A percentile compares a stretch with the other conserved stretches of the same genome.
These are phyloP conservation scores for Coenonympha arcania DNA, from an alignment of 2,888 invertebrate species.

Conservation along the genomic window DNA sequence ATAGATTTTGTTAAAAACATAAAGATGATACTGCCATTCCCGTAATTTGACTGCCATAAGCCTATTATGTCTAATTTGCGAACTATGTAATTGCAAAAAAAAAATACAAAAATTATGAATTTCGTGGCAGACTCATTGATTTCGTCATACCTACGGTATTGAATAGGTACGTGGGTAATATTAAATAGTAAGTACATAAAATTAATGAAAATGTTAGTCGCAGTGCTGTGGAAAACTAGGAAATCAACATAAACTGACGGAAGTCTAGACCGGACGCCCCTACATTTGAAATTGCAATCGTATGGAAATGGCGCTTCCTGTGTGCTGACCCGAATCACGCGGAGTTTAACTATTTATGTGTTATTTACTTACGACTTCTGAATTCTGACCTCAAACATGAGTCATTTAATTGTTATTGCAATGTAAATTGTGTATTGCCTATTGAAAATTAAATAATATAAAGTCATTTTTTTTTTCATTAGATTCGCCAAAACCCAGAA, in stretches of 20 bases:
- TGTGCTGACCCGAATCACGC: conserved; percentile 35
- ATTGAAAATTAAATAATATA: too few species aligned
- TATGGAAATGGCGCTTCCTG: conserved; percentile 59
- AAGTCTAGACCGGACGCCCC: conserved; percentile 48
- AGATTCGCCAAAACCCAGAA: too few species aligned
- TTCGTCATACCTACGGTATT: too few species aligned
- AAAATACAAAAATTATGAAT: too few species aligned
- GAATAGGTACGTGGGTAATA: too few species aligned
- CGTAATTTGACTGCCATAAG: too few species aligned
- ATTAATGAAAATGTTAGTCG: conserved; percentile 31
- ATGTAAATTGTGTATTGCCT: background rate
- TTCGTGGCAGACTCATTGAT: too few species aligned
- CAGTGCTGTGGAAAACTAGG: conserved; percentile 21
- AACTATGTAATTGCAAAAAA: too few species aligned
- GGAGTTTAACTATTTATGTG: conserved; percentile 6
- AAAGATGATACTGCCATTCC: too few species aligned
- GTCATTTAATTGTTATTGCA: background rate
- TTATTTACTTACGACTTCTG: background rate
- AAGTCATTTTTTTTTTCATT: too few species aligned
- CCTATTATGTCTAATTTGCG: too few species aligned
- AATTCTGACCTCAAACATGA: background rate
- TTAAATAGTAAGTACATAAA: background rate
- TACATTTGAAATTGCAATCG: conserved; percentile 55
- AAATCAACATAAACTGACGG: conserved; percentile 39
- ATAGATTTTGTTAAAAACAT: too few species aligned